phyloP scores from a whole-genome alignment of 2,797 vertebrate species.

The Delichon dasypus region DNA sequence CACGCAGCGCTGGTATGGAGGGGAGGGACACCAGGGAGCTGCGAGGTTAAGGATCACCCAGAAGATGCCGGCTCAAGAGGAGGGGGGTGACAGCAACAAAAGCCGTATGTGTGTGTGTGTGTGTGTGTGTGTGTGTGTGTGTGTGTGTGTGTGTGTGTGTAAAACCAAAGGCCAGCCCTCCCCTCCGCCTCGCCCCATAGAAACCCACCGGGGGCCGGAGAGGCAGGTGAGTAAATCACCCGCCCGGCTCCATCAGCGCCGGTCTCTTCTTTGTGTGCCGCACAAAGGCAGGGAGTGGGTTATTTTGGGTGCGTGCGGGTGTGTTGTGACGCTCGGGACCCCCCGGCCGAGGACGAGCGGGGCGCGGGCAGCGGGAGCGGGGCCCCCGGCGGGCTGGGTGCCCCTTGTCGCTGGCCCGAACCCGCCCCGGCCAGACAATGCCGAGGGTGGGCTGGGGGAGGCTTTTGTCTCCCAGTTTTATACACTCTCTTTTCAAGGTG shows the following conservation, averaged over 20 bases:
- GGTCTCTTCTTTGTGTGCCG: slow-evolving; percentile 42
- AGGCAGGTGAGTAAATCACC: slow-evolving; percentile 72
- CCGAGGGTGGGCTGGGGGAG: slow-evolving; percentile 71
- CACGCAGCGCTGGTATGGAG: not conserved
- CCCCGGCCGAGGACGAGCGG: not conserved
- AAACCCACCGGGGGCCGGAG: slow-evolving; percentile 40
- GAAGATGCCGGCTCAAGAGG: slow-evolving; percentile 2
- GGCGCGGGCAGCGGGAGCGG: slow-evolving; percentile 15
- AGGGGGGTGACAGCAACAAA: slow-evolving; percentile 17
- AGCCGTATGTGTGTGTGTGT: not conserved
- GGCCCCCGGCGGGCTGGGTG: slow-evolving; percentile 63
- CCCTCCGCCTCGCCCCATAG: not conserved
- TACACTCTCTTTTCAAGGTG: slow-evolving; percentile 75
- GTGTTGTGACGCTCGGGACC: slow-evolving; percentile 24
- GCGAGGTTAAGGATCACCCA: slow-evolving; percentile 19
- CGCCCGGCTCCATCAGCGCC: slow-evolving; percentile 24
- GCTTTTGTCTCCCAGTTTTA: slow-evolving; percentile 77
- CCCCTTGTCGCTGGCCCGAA: slow-evolving; percentile 68
- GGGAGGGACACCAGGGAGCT: not conserved
- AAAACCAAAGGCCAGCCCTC: slow-evolving; percentile 20
- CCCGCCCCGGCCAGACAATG: slow-evolving; percentile 74
- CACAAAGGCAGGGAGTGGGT: slow-evolving; percentile 60
- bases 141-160: not conserved
- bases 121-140: not conserved
- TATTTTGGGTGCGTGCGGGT: slow-evolving; percentile 46